These are phyloP conservation scores for Darevskia nairensis DNA, from an alignment of 2,797 vertebrate genomes.

Conservation along the genomic window DNA sequence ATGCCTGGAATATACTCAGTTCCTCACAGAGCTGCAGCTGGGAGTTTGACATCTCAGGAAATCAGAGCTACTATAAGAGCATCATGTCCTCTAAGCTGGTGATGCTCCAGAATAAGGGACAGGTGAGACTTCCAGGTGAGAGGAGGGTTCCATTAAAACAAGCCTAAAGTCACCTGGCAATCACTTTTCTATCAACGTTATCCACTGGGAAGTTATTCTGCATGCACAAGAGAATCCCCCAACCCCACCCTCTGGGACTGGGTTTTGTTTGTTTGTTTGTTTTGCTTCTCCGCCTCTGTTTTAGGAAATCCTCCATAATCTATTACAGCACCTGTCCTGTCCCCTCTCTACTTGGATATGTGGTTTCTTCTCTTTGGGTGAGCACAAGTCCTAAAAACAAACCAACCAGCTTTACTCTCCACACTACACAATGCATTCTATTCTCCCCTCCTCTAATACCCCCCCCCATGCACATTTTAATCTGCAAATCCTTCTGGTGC, in stretches of 20 bases:
- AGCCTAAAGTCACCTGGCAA: neutral
- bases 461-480: conserved; percentile 32
- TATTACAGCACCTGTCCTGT: neutral
- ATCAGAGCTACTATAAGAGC: neutral
- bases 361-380: neutral
- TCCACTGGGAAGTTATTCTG: neutral
- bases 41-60: neutral
- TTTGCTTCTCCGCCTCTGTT: neutral
- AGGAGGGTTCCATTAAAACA: neutral
- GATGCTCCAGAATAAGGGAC: too few species aligned
- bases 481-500: conserved; percentile 58
- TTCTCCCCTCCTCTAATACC: conserved; percentile 39
- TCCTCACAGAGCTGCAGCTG: neutral
- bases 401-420: neutral
- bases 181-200: neutral
- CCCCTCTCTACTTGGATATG: neutral
- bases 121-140: too few species aligned
- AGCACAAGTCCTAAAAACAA: neutral
- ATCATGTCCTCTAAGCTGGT: neutral
- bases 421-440: neutral
- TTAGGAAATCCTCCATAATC: neutral
- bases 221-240: neutral
- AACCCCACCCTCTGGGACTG: too few species aligned
- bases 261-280: too few species aligned
- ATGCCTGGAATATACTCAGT: neutral